Percentiles rank a stretch among this genome's conserved stretches.
phyloP scores from a whole-genome alignment of 1,140 invertebrate species.

The Drosophila kurseongensis region DNA sequence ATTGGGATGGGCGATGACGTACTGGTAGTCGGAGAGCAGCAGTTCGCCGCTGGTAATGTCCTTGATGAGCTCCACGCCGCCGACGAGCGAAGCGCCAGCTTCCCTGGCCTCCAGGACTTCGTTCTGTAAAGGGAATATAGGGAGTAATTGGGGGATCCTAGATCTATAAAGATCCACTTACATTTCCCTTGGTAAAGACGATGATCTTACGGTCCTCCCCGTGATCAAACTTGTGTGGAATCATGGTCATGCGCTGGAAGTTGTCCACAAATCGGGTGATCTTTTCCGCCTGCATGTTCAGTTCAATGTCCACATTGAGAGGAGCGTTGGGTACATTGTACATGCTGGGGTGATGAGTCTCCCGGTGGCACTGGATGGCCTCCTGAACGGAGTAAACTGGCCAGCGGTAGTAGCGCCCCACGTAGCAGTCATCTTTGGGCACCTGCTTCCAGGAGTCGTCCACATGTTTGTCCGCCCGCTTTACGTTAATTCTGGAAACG shows the following conservation, averaged over 20 bases:
- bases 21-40: slow-evolving; percentile 89
- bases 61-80: slow-evolving; percentile 90
- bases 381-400: slow-evolving; percentile 88
- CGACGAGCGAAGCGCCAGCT: slow-evolving; percentile 89
- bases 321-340: slow-evolving; percentile 89
- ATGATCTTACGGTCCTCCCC: slow-evolving; percentile 88
- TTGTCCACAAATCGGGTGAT: slow-evolving; percentile 87
- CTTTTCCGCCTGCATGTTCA: slow-evolving; percentile 88
- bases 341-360: slow-evolving; percentile 91
- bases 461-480: slow-evolving; percentile 84
- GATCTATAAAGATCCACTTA: slow-evolving; percentile 16
- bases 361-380: slow-evolving; percentile 90
- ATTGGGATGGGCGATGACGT: slow-evolving; percentile 90
- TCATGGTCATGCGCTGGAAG: slow-evolving; percentile 87
- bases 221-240: slow-evolving; percentile 89
- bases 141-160: background rate
- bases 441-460: slow-evolving; percentile 87
- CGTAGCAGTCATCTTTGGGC: slow-evolving; percentile 89
- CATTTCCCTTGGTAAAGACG: slow-evolving; percentile 88
- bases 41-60: slow-evolving; percentile 90
- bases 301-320: slow-evolving; percentile 88
- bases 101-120: slow-evolving; percentile 86
- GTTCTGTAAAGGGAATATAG: slow-evolving; percentile 68
- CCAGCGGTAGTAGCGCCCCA: slow-evolving; percentile 87
- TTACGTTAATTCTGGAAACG: slow-evolving; percentile 64